Base-by-base conservation (phyloP, 2,888 invertebrate species). In the Nephrocerus scutellatus region DNA sequence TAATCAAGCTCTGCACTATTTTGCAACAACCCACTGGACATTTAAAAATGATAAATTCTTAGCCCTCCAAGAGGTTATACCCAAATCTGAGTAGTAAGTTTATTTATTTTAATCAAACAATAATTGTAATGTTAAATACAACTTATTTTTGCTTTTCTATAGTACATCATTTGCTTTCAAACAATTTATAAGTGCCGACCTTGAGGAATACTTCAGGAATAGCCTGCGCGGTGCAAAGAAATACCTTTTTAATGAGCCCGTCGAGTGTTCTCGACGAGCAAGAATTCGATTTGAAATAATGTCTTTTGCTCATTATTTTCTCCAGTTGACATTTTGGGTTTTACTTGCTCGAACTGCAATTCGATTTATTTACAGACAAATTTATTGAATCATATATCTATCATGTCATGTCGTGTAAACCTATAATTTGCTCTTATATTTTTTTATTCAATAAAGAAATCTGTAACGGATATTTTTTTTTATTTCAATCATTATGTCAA, bases 21-120 rank as follows among this genome's bases (percentile, higher is more conserved):
- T 89, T 58, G 72, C 83, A 2, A 74, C 72, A 1, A 79, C 83
- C 52, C 75, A 84, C 48, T 95, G 92, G 92, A 69, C 68, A 1
- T 89, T 90, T 54, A 62, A 68, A 30, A 85, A 84, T 49, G 59
- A 71, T 0, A 82, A 82, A 8, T 59, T 62, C 34, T 47, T 36
- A 19, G 48, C 49, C 1, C 40, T 63, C 21, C 37, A 50, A 10
- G 30, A 39, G 5, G 1, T 26, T 2, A 50, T 56, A 18, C 46
- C 50, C 6, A 22, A 23, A 3, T 30, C 44, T n/a, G 55, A 57
- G 49, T 6, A 48, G 54, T 49, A 14, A 46, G 49, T 45, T 22
- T n/a, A 14, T 19, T 15, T 32, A 12, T n/a, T n/a, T n/a, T n/a
- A n/a, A n/a, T n/a, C n/a, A n/a, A n/a, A n/a, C n/a, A n/a, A n/a